Evolutionary conservation across 2,113 vertebrate genomes (phyloP).

Genomic region (Ammodytes marinus): DNA sequence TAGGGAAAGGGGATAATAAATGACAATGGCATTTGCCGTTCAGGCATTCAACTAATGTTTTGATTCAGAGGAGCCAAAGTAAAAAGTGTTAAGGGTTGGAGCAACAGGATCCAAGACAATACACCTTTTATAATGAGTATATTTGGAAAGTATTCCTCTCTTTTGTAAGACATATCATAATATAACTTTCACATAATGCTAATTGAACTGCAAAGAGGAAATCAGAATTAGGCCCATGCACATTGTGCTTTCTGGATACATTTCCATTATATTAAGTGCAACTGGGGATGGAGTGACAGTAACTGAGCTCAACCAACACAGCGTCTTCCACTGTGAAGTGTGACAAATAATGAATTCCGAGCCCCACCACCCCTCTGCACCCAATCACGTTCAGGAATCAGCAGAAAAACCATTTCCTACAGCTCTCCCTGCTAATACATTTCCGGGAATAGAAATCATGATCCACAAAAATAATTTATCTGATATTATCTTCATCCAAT

Average conservation of each 20-base stretch:
- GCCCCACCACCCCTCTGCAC: slow-evolving; percentile 48
- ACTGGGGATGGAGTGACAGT: slow-evolving; percentile 27
- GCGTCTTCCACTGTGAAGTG: slow-evolving; percentile 47
- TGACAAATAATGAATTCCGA: slow-evolving; percentile 77
- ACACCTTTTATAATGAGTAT: slow-evolving; percentile 6
- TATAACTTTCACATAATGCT: slow-evolving; percentile 11
- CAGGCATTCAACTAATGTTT: slow-evolving; percentile 8
- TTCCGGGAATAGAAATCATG: slow-evolving; percentile 64
- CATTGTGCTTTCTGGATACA: slow-evolving; percentile 22
- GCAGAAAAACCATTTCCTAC: slow-evolving; percentile 67
- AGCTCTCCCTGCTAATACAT: slow-evolving; percentile 57
- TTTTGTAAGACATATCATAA: not conserved
- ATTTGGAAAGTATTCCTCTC: not conserved
- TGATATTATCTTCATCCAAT: slow-evolving; percentile 59
- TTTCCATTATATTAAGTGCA: slow-evolving; percentile 12
- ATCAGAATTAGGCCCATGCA: slow-evolving; percentile 20
- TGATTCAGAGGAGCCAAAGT: not conserved
- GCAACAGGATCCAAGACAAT: slow-evolving; percentile 10
- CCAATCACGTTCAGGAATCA: slow-evolving; percentile 76
- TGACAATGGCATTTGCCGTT: slow-evolving; percentile 32
- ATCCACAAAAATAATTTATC: slow-evolving; percentile 70
- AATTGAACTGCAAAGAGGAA: slow-evolving; percentile 27
- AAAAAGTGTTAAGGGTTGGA: not conserved
- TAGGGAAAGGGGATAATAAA: not conserved
- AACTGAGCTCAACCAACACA: slow-evolving; percentile 29